Base-by-base conservation (phyloP, 1,140 invertebrate genomes). In the Zaprionus davidi region DNA sequence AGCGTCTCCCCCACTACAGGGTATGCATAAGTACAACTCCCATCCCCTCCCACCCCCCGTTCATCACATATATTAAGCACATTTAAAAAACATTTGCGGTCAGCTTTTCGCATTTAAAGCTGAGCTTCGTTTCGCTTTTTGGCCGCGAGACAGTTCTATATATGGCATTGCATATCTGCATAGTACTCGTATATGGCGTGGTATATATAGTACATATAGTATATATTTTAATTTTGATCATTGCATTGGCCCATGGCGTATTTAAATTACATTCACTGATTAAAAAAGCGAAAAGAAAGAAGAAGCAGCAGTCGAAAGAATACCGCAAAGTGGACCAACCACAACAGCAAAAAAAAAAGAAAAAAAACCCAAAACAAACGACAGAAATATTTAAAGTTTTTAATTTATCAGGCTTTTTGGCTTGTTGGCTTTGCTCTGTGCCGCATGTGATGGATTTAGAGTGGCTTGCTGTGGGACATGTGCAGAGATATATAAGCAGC, bases 401-500 rank as follows among this genome's bases (percentile, higher is more conserved):
- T 80, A 81, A 83, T 83, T 83, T 83, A 83, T 83, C 81, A 83
- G 81, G 73, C 77, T 84, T 83, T 83, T 79, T 72, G 81, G 65
- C 58, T 77, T 82, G 57, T 62, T 81, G 79, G 80, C 78, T 81
- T 82, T 84, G 72, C 51, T 59, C 26, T 36, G 26, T 78, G 59
- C 70, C 36, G 24, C 22, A 51, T 51, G n/a, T 58, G 41, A 71
- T 73, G 82, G 82, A 84, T 81, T 49, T 83, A 67, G 81, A 82
- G 51, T 81, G 76, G 26, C 26, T 57, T 13, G 13, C 26, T 1
- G 2, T n/a, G 22, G 15, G 53, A 55, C 49, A 49, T 41, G n/a
- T 20, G 53, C n/a, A 53, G 7, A 41, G 12, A 24, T 15, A 38
- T 36, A 34, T 36, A 53, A 51, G 11, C 11, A 22, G 17, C 7